Conservation (phyloP, 2,113 vertebrate genomes). For the Leucosticte australis region DNA sequence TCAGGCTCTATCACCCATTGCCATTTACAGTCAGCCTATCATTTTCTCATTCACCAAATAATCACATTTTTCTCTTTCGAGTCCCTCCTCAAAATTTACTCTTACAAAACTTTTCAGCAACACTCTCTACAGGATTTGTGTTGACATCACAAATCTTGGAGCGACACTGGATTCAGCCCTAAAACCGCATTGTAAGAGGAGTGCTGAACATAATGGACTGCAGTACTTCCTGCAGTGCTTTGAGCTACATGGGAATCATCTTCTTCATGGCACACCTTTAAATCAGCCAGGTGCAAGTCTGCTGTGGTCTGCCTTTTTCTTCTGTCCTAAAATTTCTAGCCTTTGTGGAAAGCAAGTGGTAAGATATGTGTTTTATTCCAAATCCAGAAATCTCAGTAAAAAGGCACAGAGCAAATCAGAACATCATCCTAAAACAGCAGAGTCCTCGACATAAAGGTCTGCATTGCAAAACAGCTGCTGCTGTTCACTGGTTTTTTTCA, state of each 20-base stretch:
- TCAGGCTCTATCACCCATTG: neutral
- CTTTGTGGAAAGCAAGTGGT: neutral
- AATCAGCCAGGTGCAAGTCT: neutral
- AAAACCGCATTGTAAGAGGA: neutral
- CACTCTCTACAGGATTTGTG: neutral
- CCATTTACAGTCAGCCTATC: neutral
- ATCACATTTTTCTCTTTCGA: neutral
- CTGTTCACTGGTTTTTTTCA: conserved; percentile 48
- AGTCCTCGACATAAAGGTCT: neutral
- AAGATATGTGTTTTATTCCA: conserved; percentile 21
- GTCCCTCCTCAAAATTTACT: neutral
- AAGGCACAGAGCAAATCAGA: conserved; percentile 25
- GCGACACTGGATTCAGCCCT: neutral
- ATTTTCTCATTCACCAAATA: neutral
- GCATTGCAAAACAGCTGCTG: conserved; percentile 23
- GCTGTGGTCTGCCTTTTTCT: neutral
- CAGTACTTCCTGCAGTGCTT: neutral
- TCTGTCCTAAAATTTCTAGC: neutral
- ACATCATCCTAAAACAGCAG: conserved; percentile 12
- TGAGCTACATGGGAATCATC: neutral
- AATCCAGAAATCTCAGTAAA: conserved; percentile 30
- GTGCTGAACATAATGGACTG: neutral
- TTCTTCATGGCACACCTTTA: conserved; percentile 28
- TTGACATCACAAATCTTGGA: neutral
- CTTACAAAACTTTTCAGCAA: neutral